These are phyloP conservation scores for Melanerpes formicivorus DNA, from an alignment of 2,113 vertebrate genomes.

Conservation along the genomic window DNA sequence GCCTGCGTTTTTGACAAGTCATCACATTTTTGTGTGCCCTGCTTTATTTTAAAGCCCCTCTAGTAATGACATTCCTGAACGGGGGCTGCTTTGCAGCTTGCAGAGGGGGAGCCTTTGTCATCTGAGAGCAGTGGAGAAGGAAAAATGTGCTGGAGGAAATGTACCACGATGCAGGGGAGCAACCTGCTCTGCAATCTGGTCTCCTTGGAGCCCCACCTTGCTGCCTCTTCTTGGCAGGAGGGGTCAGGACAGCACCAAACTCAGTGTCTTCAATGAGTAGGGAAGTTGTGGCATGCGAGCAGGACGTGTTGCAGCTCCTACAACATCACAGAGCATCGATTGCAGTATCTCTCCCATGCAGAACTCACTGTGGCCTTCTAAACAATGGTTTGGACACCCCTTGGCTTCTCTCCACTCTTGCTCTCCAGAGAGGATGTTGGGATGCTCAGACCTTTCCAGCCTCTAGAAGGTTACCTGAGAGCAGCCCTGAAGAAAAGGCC, in stretches of 20 bases:
- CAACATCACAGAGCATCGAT: no score
- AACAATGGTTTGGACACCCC: no score
- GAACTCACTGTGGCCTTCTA: no score
- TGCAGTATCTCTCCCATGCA: no score
- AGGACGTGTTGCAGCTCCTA: no score
- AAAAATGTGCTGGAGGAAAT: not conserved
- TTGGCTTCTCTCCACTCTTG: no score
- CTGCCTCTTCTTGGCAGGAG: not conserved
- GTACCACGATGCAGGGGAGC: not conserved
- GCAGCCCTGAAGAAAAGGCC: no score
- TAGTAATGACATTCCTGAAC: conserved; percentile 22
- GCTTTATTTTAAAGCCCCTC: conserved; percentile 56
- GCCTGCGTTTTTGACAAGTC: conserved; percentile 54
- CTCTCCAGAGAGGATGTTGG: no score
- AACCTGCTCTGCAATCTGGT: not conserved
- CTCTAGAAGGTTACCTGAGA: no score
- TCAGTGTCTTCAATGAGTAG: fast-evolving
- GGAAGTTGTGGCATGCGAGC: not conserved
- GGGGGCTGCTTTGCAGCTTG: not conserved
- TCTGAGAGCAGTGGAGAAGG: not conserved
- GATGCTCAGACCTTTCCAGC: no score
- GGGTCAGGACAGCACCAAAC: not conserved
- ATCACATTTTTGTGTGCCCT: conserved; percentile 63
- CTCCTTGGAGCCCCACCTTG: not conserved
- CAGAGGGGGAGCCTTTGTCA: not conserved